Base-by-base conservation (phyloP, 2,888 invertebrate genomes). In the Drosophila longiperda region DNA sequence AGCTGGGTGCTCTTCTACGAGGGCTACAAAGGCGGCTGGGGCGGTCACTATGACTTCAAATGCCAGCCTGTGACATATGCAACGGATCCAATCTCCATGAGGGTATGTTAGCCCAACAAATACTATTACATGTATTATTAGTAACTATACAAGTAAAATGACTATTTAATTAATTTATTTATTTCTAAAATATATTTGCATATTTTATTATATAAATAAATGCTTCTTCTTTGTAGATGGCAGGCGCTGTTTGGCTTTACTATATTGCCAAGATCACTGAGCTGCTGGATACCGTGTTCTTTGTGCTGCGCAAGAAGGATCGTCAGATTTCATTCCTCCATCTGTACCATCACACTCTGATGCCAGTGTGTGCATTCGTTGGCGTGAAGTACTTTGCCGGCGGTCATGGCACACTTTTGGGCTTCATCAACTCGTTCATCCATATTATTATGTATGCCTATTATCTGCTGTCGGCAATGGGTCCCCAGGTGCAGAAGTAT, bases 401-500 rank as follows among this genome's bases (percentile, higher is more conserved):
- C 92, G 98, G 98, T 33, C 98, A 98, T 91, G 96, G 96, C 20
- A 97, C 98, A 1, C 95, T 98, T 1, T 95, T 98, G 32, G 97
- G 98, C 1, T 94, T 97, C 73, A 95, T 98, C 83, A 98, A 98
- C 93, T 96, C 97, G 0, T 96, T 97, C 91, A 97, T 98, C 66
- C 98, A 98, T 93, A 95, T 98, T 64, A 94, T 98, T 71, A 98
- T 98, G 98, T 98, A 98, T 93, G 94, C 95, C 0, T 98, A 98
- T 93, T 98, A 98, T 93, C 94, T 98, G 88, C 94, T 98, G 76
- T 95, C 98, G 0, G 98, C 97, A 0, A 94, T 98, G 70, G 98
- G 98, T 7, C 98, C 98, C 1, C 94, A 96, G 81, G 96, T 97
- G 92, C 97, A 97, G 92, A 97, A 97, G 91, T 97, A 96, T 91